Evolutionary conservation across 2,113 vertebrate species (phyloP).

Genomic region (Phalacrocorax aristotelis): DNA sequence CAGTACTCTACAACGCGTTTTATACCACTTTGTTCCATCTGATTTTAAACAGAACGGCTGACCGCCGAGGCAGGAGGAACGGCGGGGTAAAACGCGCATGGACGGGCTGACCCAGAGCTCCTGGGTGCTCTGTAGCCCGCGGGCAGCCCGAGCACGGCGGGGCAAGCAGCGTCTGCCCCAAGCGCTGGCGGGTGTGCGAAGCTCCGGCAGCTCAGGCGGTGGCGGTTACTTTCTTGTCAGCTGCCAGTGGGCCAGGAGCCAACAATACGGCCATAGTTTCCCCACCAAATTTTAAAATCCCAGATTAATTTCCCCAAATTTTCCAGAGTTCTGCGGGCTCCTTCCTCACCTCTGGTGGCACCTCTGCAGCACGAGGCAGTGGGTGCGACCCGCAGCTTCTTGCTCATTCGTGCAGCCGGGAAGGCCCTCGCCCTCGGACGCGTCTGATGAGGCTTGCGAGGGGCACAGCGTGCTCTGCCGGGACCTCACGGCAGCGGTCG

Average conservation of each 20-base stretch:
- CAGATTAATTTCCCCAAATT: not conserved
- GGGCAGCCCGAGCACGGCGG: no score
- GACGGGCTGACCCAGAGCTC: not conserved
- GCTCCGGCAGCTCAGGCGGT: not conserved
- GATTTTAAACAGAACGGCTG: not conserved
- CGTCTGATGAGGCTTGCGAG: not conserved
- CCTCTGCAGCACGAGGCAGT: not conserved
- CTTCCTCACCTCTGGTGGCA: not conserved
- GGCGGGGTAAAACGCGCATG: rapidly evolving
- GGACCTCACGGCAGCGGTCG: not conserved
- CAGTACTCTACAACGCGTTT: not conserved
- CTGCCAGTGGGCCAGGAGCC: not conserved
- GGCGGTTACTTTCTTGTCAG: not conserved
- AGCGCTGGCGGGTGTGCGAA: rapidly evolving
- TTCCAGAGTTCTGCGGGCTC: not conserved
- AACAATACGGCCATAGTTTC: not conserved
- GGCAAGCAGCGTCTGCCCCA: not conserved
- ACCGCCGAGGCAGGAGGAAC: not conserved
- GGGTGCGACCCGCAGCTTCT: not conserved
- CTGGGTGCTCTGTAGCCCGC: not conserved
- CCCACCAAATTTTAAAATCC: not conserved
- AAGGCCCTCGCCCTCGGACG: not conserved
- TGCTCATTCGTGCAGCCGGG: rapidly evolving
- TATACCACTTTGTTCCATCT: not conserved
- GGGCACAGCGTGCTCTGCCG: not conserved